phyloP scores from a whole-genome alignment of 2,888 invertebrate genomes.

The Amaurobius ferox region DNA sequence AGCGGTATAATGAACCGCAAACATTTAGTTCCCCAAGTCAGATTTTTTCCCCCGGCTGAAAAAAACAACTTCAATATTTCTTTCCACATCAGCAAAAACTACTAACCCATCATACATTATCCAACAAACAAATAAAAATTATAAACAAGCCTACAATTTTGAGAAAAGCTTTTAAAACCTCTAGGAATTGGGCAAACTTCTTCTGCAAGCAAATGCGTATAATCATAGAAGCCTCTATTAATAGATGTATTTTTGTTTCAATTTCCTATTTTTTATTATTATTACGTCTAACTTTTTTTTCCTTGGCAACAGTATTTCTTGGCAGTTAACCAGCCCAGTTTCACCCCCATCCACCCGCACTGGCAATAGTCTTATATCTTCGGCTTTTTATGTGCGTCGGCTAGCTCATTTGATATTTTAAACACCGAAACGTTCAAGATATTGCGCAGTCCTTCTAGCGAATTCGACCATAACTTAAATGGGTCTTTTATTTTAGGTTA shows the following conservation, averaged over 20 bases:
- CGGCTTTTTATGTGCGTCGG: no score
- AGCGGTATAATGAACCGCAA: no score
- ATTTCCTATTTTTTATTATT: background rate
- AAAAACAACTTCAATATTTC: background rate
- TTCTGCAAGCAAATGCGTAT: background rate
- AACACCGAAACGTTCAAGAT: background rate
- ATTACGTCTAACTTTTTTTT: conserved; percentile 22
- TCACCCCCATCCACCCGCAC: conserved; percentile 32
- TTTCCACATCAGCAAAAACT: background rate
- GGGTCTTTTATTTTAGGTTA: background rate
- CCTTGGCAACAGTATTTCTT: background rate
- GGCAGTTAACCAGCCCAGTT: background rate
- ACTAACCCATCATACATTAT: no score
- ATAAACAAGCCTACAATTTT: background rate
- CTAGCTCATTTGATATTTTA: background rate
- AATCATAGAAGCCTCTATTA: background rate
- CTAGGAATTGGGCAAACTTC: background rate
- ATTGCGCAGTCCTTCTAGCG: background rate
- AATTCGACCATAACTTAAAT: background rate
- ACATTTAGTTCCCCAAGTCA: no score
- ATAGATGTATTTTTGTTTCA: background rate
- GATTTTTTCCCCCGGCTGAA: no score
- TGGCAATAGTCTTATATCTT: background rate
- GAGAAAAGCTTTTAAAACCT: background rate
- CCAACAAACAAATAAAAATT: background rate